Percentiles rank a stretch among this genome's conserved stretches.
Evolutionary conservation across 2,113 vertebrate species (phyloP).

Genomic region (Taurulus bubalis): DNA sequence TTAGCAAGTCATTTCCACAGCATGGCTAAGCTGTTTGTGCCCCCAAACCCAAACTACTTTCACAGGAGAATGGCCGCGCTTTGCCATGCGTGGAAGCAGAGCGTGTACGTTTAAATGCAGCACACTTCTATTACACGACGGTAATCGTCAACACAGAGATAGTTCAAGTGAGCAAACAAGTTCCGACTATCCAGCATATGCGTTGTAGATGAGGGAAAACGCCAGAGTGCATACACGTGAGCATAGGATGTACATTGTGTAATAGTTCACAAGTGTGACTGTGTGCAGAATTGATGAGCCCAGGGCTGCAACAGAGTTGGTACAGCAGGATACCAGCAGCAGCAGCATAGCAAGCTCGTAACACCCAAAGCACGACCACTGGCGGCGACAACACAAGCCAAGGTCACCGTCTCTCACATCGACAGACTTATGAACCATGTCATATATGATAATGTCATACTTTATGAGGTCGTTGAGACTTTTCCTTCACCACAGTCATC

Average conservation of each 20-base stretch:
- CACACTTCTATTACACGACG: not conserved
- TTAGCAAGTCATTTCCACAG: conserved; percentile 74
- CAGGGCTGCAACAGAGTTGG: conserved; percentile 9
- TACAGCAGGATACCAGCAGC: conserved; percentile 39
- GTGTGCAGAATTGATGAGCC: conserved; percentile 21
- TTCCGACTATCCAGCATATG: not conserved
- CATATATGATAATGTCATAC: conserved; percentile 59
- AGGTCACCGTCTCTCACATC: conserved; percentile 40
- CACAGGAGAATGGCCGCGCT: conserved; percentile 58
- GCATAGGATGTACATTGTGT: conserved; percentile 7
- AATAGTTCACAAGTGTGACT: not conserved
- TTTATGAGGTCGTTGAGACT: conserved; percentile 50
- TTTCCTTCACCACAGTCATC: conserved; percentile 41
- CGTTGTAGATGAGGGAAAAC: conserved; percentile 18
- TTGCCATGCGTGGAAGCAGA: conserved; percentile 22
- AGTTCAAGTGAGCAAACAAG: not conserved
- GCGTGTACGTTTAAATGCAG: conserved; percentile 22
- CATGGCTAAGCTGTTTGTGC: conserved; percentile 74
- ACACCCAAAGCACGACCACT: conserved; percentile 40
- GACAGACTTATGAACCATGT: conserved; percentile 37
- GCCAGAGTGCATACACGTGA: not conserved
- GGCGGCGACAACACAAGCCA: conserved; percentile 38
- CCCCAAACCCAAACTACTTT: conserved; percentile 72
- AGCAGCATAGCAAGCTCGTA: conserved; percentile 36
- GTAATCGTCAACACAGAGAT: conserved; percentile 7